phyloP scores from a whole-genome alignment of 2,113 vertebrate species.

The Machaerirhynchus nigripectus region DNA sequence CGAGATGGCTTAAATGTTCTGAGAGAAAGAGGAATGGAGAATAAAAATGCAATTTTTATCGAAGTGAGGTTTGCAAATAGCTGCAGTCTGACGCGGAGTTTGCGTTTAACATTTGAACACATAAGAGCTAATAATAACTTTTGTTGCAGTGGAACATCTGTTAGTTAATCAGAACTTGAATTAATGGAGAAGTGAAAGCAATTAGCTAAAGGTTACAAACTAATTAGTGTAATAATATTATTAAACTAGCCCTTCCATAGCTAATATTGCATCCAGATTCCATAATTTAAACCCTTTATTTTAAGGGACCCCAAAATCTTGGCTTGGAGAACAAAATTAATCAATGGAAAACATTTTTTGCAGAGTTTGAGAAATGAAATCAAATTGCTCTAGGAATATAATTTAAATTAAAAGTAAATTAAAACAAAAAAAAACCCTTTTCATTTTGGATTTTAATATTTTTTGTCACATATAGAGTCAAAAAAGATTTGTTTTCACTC shows the following conservation, averaged over 20 bases:
- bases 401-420: neutral
- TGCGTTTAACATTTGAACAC: constrained; percentile 35
- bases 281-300: neutral
- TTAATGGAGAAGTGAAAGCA: constrained; percentile 56
- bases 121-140: constrained; percentile 16
- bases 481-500: neutral
- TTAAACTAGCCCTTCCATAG: constrained; percentile 15
- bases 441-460: neutral
- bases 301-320: neutral
- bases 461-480: neutral
- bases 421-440: fast-evolving
- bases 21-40: neutral
- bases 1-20: neutral
- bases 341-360: neutral
- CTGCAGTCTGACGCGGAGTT: neutral
- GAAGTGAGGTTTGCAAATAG: neutral
- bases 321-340: neutral
- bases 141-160: constrained; percentile 42
- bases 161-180: constrained; percentile 43
- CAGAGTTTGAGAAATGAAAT: neutral
- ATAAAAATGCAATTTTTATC: neutral
- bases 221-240: constrained; percentile 56
- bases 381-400: neutral
- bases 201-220: constrained; percentile 56
- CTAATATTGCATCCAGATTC: neutral